These are phyloP conservation scores for Eustalomyia histrio DNA, from an alignment of 2,888 invertebrate genomes.

Conservation along the genomic window DNA sequence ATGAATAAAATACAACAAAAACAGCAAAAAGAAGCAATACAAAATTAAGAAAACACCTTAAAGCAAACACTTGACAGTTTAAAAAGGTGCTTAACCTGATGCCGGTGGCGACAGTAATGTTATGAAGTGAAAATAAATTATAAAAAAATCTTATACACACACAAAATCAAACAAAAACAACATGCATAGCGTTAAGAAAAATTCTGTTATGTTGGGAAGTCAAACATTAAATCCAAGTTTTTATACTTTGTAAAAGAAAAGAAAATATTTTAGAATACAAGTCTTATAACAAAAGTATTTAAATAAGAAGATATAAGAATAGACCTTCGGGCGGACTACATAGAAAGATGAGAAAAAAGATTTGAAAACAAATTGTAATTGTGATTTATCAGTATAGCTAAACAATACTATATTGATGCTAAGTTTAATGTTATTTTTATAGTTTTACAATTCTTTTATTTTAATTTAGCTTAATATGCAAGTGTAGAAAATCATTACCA, in stretches of 20 bases:
- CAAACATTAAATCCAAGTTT: not conserved
- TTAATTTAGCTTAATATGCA: too few relatives aligned
- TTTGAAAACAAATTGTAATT: not conserved
- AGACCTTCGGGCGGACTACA: not conserved
- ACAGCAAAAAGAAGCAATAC: constrained; percentile 11
- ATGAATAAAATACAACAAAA: constrained; percentile 18
- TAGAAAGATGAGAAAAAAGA: not conserved
- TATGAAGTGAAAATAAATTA: constrained; percentile 62
- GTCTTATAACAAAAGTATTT: not conserved
- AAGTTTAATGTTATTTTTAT: too few relatives aligned
- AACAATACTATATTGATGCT: too few relatives aligned
- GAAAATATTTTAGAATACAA: not conserved
- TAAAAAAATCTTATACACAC: constrained; percentile 29
- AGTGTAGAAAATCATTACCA: too few relatives aligned
- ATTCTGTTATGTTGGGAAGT: not conserved
- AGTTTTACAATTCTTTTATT: too few relatives aligned
- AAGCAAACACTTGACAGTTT: constrained; percentile 76
- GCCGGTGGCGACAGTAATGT: constrained; percentile 72
- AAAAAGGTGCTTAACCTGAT: constrained; percentile 77
- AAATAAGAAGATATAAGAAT: not conserved
- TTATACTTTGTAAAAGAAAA: not conserved
- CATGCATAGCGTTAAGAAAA: not conserved
- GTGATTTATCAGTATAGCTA: too few relatives aligned
- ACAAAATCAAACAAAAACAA: not conserved
- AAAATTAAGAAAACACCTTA: constrained; percentile 48